Evolutionary conservation across 23 tunicate species (phyloP), one percentile per base, ranked within the genome.

Genomic region (Halocynthia roretzi): DNA sequence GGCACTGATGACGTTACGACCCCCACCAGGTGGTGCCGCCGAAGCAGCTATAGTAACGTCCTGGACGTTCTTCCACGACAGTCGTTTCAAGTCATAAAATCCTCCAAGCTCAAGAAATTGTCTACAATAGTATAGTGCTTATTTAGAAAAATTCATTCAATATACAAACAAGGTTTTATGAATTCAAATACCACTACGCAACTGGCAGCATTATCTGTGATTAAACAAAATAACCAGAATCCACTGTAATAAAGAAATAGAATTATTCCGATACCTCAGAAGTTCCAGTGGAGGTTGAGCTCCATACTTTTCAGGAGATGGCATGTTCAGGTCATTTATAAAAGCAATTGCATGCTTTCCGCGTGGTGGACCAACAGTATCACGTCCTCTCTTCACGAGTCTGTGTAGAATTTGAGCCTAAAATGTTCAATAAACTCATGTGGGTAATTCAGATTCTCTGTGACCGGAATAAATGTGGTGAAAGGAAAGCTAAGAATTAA

Each of bases 1-100:
- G 67, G 83, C 80, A 70, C 92, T 92, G 62, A 92, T 86, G 15
- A 69, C 67, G 72, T 86, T 86, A 19, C 92, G 52, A 48, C 88
- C 88, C 5, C 98, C 98, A 64, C 92, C 87, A 52, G 98, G 98
- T 40, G 98, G 98, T 61, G 98, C 98, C 67, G 98, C 92, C 7
- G 88, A 80, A 62, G 92, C 98, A 6, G 92, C 98, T 8, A 92
- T 63, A 49, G 98, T 92, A 52, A 92, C 98, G 82, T 92, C 92
- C 75, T 67, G 23, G 10, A 92, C 91, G 22, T 76, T 61, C 68
- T 86, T 86, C 91, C 91, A 92, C 20, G 83, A 17, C 52, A 92
- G 67, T n/a, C 67, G 56, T 62, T 86, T 83, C 52, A 86, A 76
- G 71, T 92, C 92, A 55, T 92, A 92, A 65, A 92, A 92, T 14